These are phyloP conservation scores for Rhizomys pruinosus DNA, from an alignment of 2,113 vertebrate species.

Conservation along the genomic window DNA sequence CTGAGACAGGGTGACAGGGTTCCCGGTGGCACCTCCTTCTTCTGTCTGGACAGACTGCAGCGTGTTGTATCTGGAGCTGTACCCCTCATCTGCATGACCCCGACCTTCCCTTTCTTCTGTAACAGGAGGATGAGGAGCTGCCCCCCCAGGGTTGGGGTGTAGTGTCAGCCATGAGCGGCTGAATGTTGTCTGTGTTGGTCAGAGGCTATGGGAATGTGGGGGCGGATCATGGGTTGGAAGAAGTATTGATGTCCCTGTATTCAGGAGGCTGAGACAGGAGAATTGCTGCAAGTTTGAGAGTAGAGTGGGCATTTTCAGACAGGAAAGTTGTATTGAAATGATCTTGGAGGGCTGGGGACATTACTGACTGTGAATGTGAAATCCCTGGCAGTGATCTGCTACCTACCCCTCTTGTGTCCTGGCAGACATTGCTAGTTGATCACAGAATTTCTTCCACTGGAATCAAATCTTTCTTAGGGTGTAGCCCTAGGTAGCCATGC, in stretches of 20 bases:
- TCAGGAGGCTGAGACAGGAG: not conserved
- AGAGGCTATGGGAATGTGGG: not conserved
- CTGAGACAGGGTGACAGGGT: accelerated
- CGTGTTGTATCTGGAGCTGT: accelerated
- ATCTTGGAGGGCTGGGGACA: not conserved
- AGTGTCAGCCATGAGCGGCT: not conserved
- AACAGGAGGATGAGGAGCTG: not conserved
- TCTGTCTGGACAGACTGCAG: too few relatives aligned
- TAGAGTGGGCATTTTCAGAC: not conserved
- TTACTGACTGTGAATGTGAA: too few relatives aligned
- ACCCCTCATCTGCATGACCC: not conserved
- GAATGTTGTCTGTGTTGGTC: not conserved
- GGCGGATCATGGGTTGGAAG: not conserved
- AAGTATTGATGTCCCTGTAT: not conserved
- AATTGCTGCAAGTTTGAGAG: not conserved
- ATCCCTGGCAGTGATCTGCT: too few relatives aligned
- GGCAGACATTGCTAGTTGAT: not conserved
- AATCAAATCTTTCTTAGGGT: not conserved
- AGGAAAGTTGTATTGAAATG: accelerated
- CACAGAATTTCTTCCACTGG: not conserved
- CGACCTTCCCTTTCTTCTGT: not conserved
- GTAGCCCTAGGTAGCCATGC: not conserved
- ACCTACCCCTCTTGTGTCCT: not conserved
- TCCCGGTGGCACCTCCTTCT: not conserved
- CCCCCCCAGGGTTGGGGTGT: not conserved